Conservation (phyloP, 2,113 vertebrate species). For the Sapayoa aenigma region DNA sequence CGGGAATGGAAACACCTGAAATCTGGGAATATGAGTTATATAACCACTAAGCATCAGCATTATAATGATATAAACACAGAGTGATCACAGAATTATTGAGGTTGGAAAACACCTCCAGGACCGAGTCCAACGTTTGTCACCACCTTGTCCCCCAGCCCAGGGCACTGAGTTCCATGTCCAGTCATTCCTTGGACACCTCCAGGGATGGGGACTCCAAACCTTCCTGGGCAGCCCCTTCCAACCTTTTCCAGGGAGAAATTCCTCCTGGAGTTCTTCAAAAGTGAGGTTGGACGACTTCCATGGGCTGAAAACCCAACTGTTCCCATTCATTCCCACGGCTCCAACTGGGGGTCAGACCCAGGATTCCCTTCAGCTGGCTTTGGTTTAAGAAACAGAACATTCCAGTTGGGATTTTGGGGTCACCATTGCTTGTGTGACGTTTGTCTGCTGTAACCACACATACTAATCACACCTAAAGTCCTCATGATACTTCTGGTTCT, state of each 20-base stretch:
- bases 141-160: neutral
- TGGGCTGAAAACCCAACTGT: neutral
- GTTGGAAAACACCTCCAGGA: neutral
- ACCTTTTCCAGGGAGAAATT: neutral
- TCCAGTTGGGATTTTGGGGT: neutral
- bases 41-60: neutral
- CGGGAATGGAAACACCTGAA: neutral
- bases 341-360: neutral
- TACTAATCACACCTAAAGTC: fast-evolving
- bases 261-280: no score
- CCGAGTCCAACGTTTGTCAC: neutral
- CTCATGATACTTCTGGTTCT: neutral
- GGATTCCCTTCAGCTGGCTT: neutral
- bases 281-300: no score
- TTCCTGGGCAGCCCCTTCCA: neutral
- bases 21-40: neutral
- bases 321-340: neutral
- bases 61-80: fast-evolving
- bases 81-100: fast-evolving
- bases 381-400: neutral
- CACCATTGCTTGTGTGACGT: fast-evolving
- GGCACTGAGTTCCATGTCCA: neutral
- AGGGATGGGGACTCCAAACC: neutral
- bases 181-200: neutral
- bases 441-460: neutral